Percentiles rank a stretch among this genome's conserved stretches.
Evolutionary conservation across 2,888 invertebrate species (phyloP).

Genomic region (Tachystola acroxantha): DNA sequence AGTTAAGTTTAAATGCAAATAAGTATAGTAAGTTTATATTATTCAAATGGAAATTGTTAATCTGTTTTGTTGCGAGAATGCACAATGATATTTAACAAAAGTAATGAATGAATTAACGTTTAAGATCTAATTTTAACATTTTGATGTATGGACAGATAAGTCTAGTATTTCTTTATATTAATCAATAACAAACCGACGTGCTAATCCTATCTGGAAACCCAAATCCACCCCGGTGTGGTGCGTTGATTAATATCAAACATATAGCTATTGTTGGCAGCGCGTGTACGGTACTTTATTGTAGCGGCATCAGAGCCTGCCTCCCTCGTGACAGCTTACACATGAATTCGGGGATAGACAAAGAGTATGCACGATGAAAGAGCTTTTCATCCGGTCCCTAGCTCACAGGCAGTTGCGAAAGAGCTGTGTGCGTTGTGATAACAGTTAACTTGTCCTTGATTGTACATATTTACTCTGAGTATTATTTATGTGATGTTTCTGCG

Average conservation of each 20-base stretch:
- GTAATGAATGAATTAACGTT: too few species aligned
- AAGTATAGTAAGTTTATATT: too few species aligned
- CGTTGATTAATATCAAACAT: slow-evolving; percentile 6
- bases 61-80: too few species aligned
- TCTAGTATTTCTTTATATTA: too few species aligned
- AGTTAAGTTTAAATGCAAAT: too few species aligned
- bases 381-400: slow-evolving; percentile 42
- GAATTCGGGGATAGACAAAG: slow-evolving; percentile 62
- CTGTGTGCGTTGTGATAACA: slow-evolving; percentile 46
- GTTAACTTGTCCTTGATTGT: slow-evolving; percentile 34
- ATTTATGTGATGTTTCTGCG: not conserved
- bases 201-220: not conserved
- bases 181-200: not conserved
- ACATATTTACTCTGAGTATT: not conserved
- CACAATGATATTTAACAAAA: too few species aligned
- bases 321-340: slow-evolving; percentile 52
- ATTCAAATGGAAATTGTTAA: too few species aligned
- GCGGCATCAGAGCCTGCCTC: slow-evolving; percentile 39
- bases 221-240: slow-evolving; percentile 1
- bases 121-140: too few species aligned
- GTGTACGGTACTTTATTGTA: slow-evolving; percentile 50
- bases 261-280: slow-evolving; percentile 27
- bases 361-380: slow-evolving; percentile 52
- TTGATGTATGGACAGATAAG: too few species aligned
- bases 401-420: slow-evolving; percentile 32